These are phyloP conservation scores for Graptemys geographica DNA, from an alignment of 2,797 vertebrate genomes.

Conservation along the genomic window DNA sequence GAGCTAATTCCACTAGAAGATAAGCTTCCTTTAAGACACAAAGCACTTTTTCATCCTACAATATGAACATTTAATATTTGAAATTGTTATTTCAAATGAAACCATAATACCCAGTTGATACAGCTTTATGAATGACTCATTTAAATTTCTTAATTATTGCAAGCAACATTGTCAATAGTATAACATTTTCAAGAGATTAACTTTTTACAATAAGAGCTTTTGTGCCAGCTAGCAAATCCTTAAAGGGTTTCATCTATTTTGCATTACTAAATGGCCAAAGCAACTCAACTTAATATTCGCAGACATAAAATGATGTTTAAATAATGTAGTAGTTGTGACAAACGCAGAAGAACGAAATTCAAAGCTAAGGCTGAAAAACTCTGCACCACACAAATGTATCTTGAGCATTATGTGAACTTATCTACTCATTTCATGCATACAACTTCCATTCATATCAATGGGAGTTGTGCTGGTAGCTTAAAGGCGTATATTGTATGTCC, in stretches of 20 bases:
- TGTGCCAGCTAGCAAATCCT: constrained; percentile 57
- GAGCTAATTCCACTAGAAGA: constrained; percentile 69
- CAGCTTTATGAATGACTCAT: constrained; percentile 64
- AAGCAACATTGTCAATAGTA: constrained; percentile 70
- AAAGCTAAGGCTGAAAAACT: background rate
- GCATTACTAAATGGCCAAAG: constrained; percentile 54
- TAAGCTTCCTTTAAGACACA: constrained; percentile 67
- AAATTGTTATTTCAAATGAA: constrained; percentile 79
- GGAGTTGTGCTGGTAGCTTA: background rate
- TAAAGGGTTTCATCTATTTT: constrained; percentile 69
- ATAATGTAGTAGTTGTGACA: constrained; percentile 53
- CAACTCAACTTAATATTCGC: constrained; percentile 66
- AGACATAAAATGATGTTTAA: constrained; percentile 65
- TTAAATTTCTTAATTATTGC: constrained; percentile 78
- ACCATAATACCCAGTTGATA: constrained; percentile 74
- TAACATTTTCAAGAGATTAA: constrained; percentile 79
- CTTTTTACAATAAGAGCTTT: constrained; percentile 70
- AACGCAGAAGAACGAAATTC: constrained; percentile 30
- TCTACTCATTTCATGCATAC: background rate
- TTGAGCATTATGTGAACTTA: background rate
- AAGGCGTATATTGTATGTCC: background rate
- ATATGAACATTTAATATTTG: constrained; percentile 75
- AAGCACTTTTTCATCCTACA: constrained; percentile 62
- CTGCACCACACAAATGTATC: background rate
- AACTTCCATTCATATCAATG: background rate